phyloP scores from a whole-genome alignment of 2,888 invertebrate species.

The Athalia cordata region DNA sequence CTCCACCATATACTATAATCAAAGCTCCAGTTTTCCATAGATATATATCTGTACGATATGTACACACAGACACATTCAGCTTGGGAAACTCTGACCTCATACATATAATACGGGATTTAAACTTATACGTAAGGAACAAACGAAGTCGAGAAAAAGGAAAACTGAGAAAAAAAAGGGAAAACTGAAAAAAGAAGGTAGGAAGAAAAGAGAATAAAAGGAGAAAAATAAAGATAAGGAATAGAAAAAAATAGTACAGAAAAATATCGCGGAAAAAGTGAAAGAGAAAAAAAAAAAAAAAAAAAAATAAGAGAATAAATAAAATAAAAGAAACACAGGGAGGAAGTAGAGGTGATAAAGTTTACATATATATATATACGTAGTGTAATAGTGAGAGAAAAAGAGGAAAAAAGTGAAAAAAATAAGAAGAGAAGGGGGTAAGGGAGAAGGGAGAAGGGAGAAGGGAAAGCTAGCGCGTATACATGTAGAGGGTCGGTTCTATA shows the following conservation, averaged over 20 bases:
- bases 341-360: too few species aligned
- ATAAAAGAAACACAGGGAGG: too few species aligned
- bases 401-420: background rate
- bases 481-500: slow-evolving; percentile 55
- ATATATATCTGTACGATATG: background rate
- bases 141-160: slow-evolving; percentile 1
- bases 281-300: background rate
- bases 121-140: slow-evolving; percentile 30
- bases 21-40: background rate
- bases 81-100: slow-evolving; percentile 31
- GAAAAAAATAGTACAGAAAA: background rate
- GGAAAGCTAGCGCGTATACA: slow-evolving; percentile 48
- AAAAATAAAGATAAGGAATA: slow-evolving; percentile 1
- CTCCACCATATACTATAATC: too few species aligned
- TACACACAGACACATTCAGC: background rate
- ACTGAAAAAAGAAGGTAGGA: background rate
- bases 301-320: slow-evolving; percentile 16
- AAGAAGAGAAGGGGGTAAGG: background rate
- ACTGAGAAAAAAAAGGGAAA: background rate
- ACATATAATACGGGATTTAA: slow-evolving; percentile 5
- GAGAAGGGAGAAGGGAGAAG: background rate
- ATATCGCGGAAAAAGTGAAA: background rate
- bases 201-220: slow-evolving; percentile 11
- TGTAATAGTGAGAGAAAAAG: background rate
- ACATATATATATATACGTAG: too few species aligned